Conservation (phyloP, 2,113 vertebrate genomes). For the Loxodonta africana region DNA sequence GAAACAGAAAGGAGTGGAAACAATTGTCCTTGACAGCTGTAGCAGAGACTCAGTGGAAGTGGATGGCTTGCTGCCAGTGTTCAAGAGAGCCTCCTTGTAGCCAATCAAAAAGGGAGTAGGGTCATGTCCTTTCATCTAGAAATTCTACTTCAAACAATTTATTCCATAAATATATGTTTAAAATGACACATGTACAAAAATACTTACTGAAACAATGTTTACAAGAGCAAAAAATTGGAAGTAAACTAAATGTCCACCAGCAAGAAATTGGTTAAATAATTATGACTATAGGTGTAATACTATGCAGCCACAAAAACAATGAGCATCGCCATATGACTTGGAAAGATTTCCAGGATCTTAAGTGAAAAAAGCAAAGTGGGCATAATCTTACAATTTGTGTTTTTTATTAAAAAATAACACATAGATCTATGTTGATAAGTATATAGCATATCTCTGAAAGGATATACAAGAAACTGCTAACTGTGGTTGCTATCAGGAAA, state of each 20-base stretch:
- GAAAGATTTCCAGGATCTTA: background rate
- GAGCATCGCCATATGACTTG: background rate
- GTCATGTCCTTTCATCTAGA: background rate
- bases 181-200: conserved; percentile 43
- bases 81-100: background rate
- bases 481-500: background rate
- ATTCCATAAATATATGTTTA: conserved; percentile 20
- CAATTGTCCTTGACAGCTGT: conserved; percentile 31
- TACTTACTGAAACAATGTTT: background rate
- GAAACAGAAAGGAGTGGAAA: conserved; percentile 60
- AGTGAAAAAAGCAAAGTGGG: background rate
- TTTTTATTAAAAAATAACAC: background rate
- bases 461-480: no score
- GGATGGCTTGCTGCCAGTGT: conserved; percentile 7
- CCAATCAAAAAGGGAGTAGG: background rate
- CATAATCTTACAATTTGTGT: background rate
- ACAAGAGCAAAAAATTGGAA: no score
- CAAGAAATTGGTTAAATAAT: conserved; percentile 13
- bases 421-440: background rate
- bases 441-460: background rate
- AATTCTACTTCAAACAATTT: conserved; percentile 1
- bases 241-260: background rate
- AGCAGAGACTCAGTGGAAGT: background rate
- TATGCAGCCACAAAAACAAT: background rate
- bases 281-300: background rate